A percentile compares a stretch with the other conserved stretches of the same genome.
These are phyloP conservation scores for Istiophorus platypterus DNA, from an alignment of 2,113 vertebrate species.

Conservation along the genomic window DNA sequence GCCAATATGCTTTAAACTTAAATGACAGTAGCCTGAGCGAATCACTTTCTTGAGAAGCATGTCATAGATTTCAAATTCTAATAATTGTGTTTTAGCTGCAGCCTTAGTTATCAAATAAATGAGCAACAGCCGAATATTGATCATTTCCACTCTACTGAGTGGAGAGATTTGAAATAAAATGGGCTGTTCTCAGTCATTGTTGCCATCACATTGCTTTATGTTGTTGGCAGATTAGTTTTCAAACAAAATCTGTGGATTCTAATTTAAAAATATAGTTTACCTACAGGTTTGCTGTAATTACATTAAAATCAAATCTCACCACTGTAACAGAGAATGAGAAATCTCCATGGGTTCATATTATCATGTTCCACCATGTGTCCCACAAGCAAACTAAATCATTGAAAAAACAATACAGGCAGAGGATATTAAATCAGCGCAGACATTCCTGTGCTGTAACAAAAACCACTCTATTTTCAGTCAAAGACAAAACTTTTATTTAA, in stretches of 20 bases:
- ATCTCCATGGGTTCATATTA: neutral
- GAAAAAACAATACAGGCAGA: neutral
- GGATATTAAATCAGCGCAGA: neutral
- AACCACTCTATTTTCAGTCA: neutral
- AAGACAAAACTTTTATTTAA: conserved; percentile 22
- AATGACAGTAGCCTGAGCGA: neutral
- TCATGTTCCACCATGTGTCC: neutral
- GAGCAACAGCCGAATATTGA: neutral
- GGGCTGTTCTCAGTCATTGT: neutral
- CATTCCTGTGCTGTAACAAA: neutral
- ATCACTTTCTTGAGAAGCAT: neutral
- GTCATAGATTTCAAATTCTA: neutral
- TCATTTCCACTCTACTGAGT: neutral
- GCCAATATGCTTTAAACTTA: neutral
- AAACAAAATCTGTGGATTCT: neutral
- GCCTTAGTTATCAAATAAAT: neutral
- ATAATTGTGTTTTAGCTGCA: neutral
- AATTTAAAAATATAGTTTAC: neutral
- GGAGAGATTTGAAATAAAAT: neutral
- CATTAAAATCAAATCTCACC: neutral
- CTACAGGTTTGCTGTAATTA: neutral
- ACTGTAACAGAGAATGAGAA: neutral
- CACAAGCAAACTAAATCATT: neutral
- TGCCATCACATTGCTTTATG: neutral
- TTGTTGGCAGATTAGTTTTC: neutral